phyloP scores from a whole-genome alignment of 2,113 vertebrate species.

The Tenrec ecaudatus region DNA sequence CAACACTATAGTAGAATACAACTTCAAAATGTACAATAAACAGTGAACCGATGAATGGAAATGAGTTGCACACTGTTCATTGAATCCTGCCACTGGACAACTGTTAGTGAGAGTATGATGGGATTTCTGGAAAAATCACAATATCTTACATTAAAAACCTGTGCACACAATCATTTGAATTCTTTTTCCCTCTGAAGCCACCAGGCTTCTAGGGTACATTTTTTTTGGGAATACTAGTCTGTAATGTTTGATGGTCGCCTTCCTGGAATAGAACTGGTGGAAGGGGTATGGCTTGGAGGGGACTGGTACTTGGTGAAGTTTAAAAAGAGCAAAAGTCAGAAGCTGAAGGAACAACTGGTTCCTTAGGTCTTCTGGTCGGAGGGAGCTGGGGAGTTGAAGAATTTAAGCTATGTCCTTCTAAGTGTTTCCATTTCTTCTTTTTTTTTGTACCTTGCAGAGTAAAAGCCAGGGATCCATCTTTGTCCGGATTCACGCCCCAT shows the following conservation, averaged over 20 bases:
- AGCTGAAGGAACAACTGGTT: constrained; percentile 20
- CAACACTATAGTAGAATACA: background rate
- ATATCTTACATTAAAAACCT: background rate
- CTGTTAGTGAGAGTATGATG: background rate
- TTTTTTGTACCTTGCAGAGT: constrained; percentile 83
- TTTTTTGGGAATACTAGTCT: background rate
- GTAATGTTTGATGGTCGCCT: background rate
- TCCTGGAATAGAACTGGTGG: background rate
- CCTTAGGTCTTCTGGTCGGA: constrained; percentile 7
- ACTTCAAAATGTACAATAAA: background rate
- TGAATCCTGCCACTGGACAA: background rate
- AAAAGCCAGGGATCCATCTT: constrained; percentile 91
- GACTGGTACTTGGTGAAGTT: background rate
- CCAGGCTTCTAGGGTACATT: background rate
- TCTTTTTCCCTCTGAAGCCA: background rate
- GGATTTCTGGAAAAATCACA: constrained; percentile 8
- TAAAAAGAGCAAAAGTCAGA: constrained; percentile 16
- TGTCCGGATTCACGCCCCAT: constrained; percentile 96
- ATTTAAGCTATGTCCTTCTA: constrained; percentile 52
- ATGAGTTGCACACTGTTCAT: background rate
- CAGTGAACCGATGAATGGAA: background rate
- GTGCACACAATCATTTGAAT: background rate
- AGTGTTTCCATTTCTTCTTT: constrained; percentile 59
- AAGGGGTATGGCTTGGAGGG: background rate
- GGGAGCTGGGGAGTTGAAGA: background rate